phyloP scores from a whole-genome alignment of 1,140 invertebrate species.

The Hormaphis cornu region DNA sequence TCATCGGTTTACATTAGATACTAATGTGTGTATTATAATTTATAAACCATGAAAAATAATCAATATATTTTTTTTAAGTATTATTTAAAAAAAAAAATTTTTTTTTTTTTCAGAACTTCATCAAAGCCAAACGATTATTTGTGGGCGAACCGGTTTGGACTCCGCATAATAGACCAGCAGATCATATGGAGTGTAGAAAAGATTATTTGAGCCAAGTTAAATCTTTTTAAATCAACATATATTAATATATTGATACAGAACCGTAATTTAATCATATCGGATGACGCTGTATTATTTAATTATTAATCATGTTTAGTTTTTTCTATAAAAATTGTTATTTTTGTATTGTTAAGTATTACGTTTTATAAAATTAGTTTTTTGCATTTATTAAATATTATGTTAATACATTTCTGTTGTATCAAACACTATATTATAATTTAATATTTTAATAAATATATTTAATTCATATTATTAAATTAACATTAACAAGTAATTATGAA shows the following conservation, averaged over 20 bases:
- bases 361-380: no score
- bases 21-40: slow-evolving; percentile 48
- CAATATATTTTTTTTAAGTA: neutral
- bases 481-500: no score
- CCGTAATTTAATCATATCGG: no score
- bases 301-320: no score
- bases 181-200: slow-evolving; percentile 69
- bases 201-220: slow-evolving; percentile 56
- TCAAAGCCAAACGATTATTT: slow-evolving; percentile 78
- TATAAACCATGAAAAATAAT: neutral
- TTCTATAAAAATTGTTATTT: no score
- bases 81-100: slow-evolving; percentile 22
- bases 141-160: slow-evolving; percentile 88
- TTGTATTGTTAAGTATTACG: no score
- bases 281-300: no score
- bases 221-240: slow-evolving; percentile 39
- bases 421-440: no score
- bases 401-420: no score
- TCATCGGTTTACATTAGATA: slow-evolving; percentile 91
- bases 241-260: neutral
- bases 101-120: slow-evolving; percentile 63
- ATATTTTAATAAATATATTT: no score
- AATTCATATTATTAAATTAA: no score
- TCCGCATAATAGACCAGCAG: slow-evolving; percentile 77
- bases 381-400: no score